Evolutionary conservation across 2,113 vertebrate species (phyloP).

Genomic region (Tetrax tetrax): DNA sequence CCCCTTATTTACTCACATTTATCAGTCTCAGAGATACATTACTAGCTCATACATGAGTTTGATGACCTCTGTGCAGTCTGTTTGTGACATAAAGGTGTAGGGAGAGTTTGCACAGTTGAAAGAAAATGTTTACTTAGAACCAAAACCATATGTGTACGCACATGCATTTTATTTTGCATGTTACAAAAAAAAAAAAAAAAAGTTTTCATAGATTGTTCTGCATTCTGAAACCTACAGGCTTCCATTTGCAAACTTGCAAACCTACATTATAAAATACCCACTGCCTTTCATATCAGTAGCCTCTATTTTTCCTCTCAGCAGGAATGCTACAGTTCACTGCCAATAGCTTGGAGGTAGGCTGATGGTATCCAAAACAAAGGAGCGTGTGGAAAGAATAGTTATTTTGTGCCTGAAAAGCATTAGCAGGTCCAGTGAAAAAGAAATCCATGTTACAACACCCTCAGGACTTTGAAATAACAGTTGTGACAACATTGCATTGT

Average conservation of each 20-base stretch:
- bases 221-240: background rate
- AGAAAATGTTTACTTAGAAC: background rate
- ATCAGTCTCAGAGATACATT: background rate
- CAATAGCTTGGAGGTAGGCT: background rate
- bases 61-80: background rate
- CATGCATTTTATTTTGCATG: accelerated
- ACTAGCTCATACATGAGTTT: accelerated
- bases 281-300: background rate
- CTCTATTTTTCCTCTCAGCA: constrained; percentile 17
- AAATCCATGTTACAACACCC: background rate
- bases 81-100: background rate
- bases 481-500: background rate
- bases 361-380: background rate
- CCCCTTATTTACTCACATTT: background rate
- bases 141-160: background rate
- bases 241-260: background rate
- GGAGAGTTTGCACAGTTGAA: background rate
- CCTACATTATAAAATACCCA: background rate
- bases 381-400: background rate
- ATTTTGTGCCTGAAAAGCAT: constrained; percentile 19
- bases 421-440: constrained; percentile 4
- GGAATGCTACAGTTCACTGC: background rate
- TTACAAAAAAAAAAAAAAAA: background rate
- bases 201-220: background rate
- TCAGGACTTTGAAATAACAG: background rate